Evolutionary conservation across 2,888 invertebrate genomes (phyloP).

Genomic region (Luffia ferchaultella): DNA sequence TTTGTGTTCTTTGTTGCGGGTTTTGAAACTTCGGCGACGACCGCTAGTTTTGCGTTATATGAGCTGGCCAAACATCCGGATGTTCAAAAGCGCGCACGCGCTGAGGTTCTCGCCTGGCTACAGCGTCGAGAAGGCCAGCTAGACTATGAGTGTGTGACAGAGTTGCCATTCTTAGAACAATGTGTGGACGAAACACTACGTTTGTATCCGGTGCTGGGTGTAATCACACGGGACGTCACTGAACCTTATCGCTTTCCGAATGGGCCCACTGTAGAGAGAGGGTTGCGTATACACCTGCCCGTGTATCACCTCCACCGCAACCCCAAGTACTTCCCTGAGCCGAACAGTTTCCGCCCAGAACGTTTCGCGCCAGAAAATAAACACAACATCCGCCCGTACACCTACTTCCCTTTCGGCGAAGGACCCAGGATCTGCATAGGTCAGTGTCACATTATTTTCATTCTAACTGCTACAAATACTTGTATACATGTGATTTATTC

Average conservation of each 20-base stretch:
- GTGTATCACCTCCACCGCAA: conserved; percentile 14
- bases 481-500: no score
- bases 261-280: conserved; percentile 7
- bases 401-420: conserved; percentile 10
- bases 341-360: conserved; percentile 11
- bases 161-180: conserved; percentile 5
- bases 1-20: conserved; percentile 58
- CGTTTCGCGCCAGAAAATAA: conserved; percentile 10
- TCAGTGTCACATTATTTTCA: no score
- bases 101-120: conserved; percentile 38
- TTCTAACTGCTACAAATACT: no score
- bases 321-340: conserved; percentile 14
- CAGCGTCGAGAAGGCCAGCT: conserved; percentile 32
- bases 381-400: conserved; percentile 6
- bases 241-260: conserved; percentile 3
- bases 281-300: conserved; percentile 13
- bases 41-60: conserved; percentile 47
- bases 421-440: conserved; percentile 11
- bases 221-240: conserved; percentile 5
- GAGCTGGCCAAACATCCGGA: conserved; percentile 49
- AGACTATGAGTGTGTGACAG: conserved; percentile 40
- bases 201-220: conserved; percentile 4
- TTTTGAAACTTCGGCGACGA: conserved; percentile 59
- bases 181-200: conserved; percentile 8
- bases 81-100: conserved; percentile 40